Percentiles rank a stretch among this genome's conserved stretches.
Evolutionary conservation across 2,888 invertebrate species (phyloP).

Genomic region (Phengaris alcon): DNA sequence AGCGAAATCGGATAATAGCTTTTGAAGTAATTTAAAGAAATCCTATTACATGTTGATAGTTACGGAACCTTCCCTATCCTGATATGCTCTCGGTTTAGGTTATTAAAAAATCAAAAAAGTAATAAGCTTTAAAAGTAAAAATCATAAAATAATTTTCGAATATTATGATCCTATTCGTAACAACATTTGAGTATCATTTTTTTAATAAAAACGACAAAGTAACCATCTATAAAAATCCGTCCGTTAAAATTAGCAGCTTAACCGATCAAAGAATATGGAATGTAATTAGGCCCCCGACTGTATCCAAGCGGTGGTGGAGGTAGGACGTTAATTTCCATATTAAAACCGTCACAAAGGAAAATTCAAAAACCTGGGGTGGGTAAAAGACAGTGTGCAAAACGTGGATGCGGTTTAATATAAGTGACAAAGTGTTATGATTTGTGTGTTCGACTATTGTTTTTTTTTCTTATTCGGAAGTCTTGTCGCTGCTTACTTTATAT

Average conservation of each 20-base stretch:
- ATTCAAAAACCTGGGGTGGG: slow-evolving; percentile 72
- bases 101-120: too few species aligned
- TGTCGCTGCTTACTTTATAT: too few species aligned
- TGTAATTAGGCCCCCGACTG: slow-evolving; percentile 21
- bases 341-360: slow-evolving; percentile 79
- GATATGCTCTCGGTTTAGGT: too few species aligned
- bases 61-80: too few species aligned
- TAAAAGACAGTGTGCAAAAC: slow-evolving; percentile 36
- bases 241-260: slow-evolving; percentile 24
- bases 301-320: slow-evolving; percentile 46
- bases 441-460: background rate
- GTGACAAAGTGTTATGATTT: slow-evolving; percentile 3
- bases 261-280: slow-evolving; percentile 29
- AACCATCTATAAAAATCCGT: slow-evolving; percentile 7
- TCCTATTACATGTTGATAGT: too few species aligned
- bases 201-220: background rate
- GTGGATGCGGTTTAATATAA: slow-evolving; percentile 45
- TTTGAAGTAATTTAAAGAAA: too few species aligned
- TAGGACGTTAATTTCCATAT: slow-evolving; percentile 78
- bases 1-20: too few species aligned
- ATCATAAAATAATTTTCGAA: too few species aligned
- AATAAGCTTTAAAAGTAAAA: too few species aligned
- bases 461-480: too few species aligned
- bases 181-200: too few species aligned
- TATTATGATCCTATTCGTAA: too few species aligned